A percentile compares a stretch with the other conserved stretches of the same genome.
Evolutionary conservation across 2,888 invertebrate genomes (phyloP).

Genomic region (Drosophila dives): DNA sequence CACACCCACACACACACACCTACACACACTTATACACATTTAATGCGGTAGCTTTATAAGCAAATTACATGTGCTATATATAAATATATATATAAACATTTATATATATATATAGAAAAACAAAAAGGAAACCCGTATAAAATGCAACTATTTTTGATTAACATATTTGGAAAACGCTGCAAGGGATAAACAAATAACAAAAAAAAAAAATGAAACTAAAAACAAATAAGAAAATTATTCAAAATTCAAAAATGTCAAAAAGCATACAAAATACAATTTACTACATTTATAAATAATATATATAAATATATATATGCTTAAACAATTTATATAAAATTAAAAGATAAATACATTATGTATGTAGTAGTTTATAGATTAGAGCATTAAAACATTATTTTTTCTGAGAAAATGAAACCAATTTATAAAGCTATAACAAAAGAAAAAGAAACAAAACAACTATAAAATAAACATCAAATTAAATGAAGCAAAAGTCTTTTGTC

Average conservation of each 20-base stretch:
- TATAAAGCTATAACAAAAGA: constrained; percentile 55
- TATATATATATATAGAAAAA: constrained; percentile 17
- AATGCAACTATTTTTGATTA: constrained; percentile 72
- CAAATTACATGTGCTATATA: constrained; percentile 65
- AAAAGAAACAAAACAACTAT: constrained; percentile 28
- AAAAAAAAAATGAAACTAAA: constrained; percentile 9
- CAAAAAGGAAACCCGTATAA: constrained; percentile 17
- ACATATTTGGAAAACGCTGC: constrained; percentile 65
- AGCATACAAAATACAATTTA: constrained; percentile 61
- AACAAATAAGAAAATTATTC: constrained; percentile 33
- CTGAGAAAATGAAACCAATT: constrained; percentile 73
- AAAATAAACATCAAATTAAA: constrained; percentile 63
- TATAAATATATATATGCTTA: constrained; percentile 29
- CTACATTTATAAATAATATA: constrained; percentile 55
- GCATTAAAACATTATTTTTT: constrained; percentile 68
- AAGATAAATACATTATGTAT: constrained; percentile 40
- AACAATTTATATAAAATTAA: constrained; percentile 26
- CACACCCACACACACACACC: constrained; percentile 25
- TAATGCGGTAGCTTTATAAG: constrained; percentile 68
- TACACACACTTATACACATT: constrained; percentile 22
- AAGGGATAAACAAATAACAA: constrained; percentile 53
- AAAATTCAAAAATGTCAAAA: constrained; percentile 60
- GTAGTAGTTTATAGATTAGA: constrained; percentile 57
- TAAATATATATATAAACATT: constrained; percentile 28
- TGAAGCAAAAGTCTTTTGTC: constrained; percentile 32